These are phyloP conservation scores for Onthophagus sagittarius DNA, from an alignment of 2,888 invertebrate species.

Conservation along the genomic window DNA sequence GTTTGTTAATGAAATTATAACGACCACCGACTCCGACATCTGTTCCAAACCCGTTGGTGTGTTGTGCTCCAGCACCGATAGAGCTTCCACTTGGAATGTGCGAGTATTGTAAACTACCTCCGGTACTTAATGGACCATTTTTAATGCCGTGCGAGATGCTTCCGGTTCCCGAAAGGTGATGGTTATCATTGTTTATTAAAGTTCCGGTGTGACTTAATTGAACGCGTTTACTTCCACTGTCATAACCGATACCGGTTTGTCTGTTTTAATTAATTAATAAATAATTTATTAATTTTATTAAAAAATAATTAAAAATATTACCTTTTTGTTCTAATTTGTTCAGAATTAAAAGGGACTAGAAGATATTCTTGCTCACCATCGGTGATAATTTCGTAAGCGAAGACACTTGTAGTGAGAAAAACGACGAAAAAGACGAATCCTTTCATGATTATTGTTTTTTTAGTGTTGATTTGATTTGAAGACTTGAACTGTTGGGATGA, in stretches of 20 bases:
- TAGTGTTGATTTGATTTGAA: not conserved
- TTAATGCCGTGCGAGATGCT: constrained; percentile 22
- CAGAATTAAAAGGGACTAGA: constrained; percentile 4
- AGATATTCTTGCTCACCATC: constrained; percentile 14
- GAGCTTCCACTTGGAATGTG: constrained; percentile 28
- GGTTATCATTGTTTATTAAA: constrained; percentile 25
- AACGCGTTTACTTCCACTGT: constrained; percentile 7
- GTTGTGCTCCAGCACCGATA: constrained; percentile 16
- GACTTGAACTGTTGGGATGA: not conserved
- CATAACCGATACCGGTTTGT: constrained; percentile 10
- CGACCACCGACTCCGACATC: constrained; percentile 20
- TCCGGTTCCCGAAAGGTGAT: constrained; percentile 25
- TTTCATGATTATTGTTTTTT: not conserved
- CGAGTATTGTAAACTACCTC: constrained; percentile 26
- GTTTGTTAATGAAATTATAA: constrained; percentile 19
- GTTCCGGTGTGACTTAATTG: constrained; percentile 24
- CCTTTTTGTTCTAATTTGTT: constrained; percentile 3
- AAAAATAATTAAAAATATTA: constrained; percentile 1
- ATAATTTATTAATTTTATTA: not conserved
- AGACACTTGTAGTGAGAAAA: not conserved
- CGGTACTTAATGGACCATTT: constrained; percentile 25
- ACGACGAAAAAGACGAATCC: not conserved
- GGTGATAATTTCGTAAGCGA: not conserved
- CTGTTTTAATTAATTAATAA: constrained; percentile 4
- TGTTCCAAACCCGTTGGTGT: constrained; percentile 22